Percentiles rank a stretch among this genome's conserved stretches.
Evolutionary conservation across 2,888 invertebrate genomes (phyloP).

Genomic region (Himalopsyche japonica): DNA sequence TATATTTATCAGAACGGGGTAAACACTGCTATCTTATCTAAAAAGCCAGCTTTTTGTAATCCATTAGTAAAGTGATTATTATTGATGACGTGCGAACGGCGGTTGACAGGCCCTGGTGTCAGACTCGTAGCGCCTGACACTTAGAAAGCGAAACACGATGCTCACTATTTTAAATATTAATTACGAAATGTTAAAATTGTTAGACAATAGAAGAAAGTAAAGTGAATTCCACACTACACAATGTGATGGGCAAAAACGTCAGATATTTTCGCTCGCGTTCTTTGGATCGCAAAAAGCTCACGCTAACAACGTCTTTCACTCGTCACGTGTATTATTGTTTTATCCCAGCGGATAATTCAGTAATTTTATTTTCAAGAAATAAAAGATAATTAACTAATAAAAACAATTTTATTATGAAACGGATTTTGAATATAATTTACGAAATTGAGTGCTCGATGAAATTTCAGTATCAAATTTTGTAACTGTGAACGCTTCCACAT

Average conservation of each 20-base stretch:
- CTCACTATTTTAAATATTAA: constrained; percentile 33
- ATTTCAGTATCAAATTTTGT: too few species aligned
- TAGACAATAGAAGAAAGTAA: constrained; percentile 36
- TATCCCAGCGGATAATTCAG: neutral
- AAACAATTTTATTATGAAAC: neutral
- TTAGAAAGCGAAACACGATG: constrained; percentile 36
- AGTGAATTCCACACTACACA: constrained; percentile 9
- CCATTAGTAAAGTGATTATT: neutral
- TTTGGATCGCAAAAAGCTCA: neutral
- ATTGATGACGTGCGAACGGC: neutral
- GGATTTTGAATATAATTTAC: neutral
- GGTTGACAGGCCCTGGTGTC: neutral
- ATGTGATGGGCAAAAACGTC: neutral
- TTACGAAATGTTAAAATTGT: constrained; percentile 25
- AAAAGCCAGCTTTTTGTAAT: neutral
- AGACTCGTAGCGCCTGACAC: constrained; percentile 16
- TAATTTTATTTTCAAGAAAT: neutral
- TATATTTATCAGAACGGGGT: neutral
- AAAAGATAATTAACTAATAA: neutral
- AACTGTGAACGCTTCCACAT: too few species aligned
- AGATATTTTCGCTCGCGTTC: neutral
- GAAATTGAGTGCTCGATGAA: too few species aligned
- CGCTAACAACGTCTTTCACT: neutral
- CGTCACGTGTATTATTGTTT: neutral
- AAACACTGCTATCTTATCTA: neutral